Evolutionary conservation across 2,888 invertebrate genomes (phyloP).

Genomic region (Argyra leucocephala): DNA sequence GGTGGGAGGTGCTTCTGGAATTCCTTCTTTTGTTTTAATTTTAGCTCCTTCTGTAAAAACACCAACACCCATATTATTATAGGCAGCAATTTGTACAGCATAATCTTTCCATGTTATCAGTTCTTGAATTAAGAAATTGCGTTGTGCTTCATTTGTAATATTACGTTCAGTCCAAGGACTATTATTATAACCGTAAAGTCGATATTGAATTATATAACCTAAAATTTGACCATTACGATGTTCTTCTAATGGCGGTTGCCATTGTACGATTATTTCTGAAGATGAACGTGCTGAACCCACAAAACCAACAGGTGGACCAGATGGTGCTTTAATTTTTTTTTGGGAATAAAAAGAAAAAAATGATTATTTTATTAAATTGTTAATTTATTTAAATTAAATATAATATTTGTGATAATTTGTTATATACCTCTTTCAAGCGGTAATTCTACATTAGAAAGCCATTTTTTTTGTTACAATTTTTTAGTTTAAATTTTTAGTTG

Average conservation of each 20-base stretch:
- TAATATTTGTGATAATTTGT: constrained; percentile 13
- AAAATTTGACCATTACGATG: constrained; percentile 90
- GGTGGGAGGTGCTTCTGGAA: constrained; percentile 85
- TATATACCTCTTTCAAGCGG: constrained; percentile 43
- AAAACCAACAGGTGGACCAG: constrained; percentile 88
- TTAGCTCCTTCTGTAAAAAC: constrained; percentile 81
- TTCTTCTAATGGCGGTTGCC: constrained; percentile 91
- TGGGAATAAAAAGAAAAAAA: constrained; percentile 19
- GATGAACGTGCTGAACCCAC: constrained; percentile 90
- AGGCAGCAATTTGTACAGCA: constrained; percentile 90
- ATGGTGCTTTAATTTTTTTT: constrained; percentile 65
- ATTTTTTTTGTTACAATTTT: constrained; percentile 29
- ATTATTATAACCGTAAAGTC: constrained; percentile 82
- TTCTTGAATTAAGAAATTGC: constrained; percentile 82
- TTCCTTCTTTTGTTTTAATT: constrained; percentile 92
- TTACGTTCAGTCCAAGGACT: constrained; percentile 87
- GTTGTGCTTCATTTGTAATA: constrained; percentile 84
- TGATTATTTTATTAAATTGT: constrained; percentile 14
- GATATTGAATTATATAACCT: constrained; percentile 86
- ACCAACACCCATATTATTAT: constrained; percentile 92
- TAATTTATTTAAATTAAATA: constrained; percentile 7
- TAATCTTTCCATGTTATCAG: constrained; percentile 98
- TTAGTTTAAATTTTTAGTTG: constrained; percentile 14
- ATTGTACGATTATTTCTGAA: constrained; percentile 91
- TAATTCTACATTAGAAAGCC: constrained; percentile 38